A percentile compares a stretch with the other conserved stretches of the same genome.
phyloP scores from a whole-genome alignment of 2,888 invertebrate genomes.

The Perdita meconis region DNA sequence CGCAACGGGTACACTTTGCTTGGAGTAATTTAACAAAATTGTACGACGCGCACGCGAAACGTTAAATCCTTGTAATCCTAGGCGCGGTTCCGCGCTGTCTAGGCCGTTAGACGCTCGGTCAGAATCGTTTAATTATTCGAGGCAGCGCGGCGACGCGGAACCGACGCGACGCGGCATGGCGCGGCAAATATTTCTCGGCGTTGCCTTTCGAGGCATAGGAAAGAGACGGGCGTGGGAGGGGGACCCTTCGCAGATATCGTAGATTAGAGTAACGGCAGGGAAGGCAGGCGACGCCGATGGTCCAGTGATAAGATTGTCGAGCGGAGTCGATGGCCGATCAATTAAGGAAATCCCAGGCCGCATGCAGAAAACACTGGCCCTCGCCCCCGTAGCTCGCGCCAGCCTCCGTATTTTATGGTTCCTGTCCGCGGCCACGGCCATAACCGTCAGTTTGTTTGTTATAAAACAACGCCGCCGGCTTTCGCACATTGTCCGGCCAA shows the following conservation, averaged over 20 bases:
- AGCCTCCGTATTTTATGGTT: slow-evolving; percentile 54
- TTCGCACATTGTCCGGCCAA: slow-evolving; percentile 67
- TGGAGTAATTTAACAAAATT: background rate
- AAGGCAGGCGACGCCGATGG: slow-evolving; percentile 26
- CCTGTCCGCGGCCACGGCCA: slow-evolving; percentile 46
- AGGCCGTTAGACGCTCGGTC: slow-evolving; percentile 40
- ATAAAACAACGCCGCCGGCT: slow-evolving; percentile 58
- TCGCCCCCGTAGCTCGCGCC: slow-evolving; percentile 9
- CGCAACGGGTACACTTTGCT: too few species aligned
- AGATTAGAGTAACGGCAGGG: slow-evolving; percentile 38
- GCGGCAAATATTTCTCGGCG: slow-evolving; percentile 36
- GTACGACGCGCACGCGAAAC: background rate
- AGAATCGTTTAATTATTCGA: slow-evolving; percentile 56
- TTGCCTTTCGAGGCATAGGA: slow-evolving; percentile 25
- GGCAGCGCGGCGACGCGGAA: slow-evolving; percentile 47
- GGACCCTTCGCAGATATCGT: slow-evolving; percentile 41
- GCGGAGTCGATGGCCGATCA: slow-evolving; percentile 32
- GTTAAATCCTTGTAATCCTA: slow-evolving; percentile 1
- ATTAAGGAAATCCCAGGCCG: slow-evolving; percentile 45
- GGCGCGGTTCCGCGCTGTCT: slow-evolving; percentile 39
- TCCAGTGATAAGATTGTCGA: slow-evolving; percentile 45
- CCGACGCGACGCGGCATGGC: slow-evolving; percentile 42
- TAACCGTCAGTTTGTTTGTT: slow-evolving; percentile 65
- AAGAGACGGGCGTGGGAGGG: slow-evolving; percentile 44
- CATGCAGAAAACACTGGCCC: slow-evolving; percentile 10